Conservation (phyloP, 2,113 vertebrate species). For the Axis porcinus region DNA sequence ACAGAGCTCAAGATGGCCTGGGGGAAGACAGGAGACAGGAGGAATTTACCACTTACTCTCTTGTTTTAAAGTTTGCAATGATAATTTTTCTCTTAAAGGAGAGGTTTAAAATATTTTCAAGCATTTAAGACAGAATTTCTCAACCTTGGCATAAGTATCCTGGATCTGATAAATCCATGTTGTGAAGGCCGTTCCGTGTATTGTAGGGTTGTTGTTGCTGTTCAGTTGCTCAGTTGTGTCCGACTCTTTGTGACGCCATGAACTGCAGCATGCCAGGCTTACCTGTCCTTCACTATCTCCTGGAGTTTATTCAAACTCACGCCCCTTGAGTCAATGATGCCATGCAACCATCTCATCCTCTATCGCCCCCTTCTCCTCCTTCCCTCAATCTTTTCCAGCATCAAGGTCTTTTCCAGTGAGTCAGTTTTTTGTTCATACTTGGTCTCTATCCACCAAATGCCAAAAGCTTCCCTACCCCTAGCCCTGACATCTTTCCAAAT, state of each 20-base stretch:
- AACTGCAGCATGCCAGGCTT: background rate
- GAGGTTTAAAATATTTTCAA: background rate
- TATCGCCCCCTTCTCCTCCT: background rate
- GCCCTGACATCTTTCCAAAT: background rate
- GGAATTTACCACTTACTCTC: background rate
- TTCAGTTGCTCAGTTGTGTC: background rate
- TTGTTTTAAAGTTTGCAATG: background rate
- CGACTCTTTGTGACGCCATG: background rate
- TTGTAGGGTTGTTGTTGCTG: accelerated
- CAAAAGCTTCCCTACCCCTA: accelerated
- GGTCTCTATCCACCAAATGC: background rate
- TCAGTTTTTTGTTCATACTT: background rate
- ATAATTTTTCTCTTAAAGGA: background rate
- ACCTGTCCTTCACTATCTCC: background rate
- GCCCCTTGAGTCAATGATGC: background rate
- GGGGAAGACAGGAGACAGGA: background rate
- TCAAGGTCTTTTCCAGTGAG: background rate
- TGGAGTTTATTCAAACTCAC: background rate
- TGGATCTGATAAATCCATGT: background rate
- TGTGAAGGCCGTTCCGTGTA: accelerated
- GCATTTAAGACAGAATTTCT: background rate
- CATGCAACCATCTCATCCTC: background rate
- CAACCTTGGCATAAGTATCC: background rate
- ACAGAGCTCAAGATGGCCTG: background rate
- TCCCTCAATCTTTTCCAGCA: background rate